Conservation (phyloP, 2,797 vertebrate species). For the Echiichthys vipera region DNA sequence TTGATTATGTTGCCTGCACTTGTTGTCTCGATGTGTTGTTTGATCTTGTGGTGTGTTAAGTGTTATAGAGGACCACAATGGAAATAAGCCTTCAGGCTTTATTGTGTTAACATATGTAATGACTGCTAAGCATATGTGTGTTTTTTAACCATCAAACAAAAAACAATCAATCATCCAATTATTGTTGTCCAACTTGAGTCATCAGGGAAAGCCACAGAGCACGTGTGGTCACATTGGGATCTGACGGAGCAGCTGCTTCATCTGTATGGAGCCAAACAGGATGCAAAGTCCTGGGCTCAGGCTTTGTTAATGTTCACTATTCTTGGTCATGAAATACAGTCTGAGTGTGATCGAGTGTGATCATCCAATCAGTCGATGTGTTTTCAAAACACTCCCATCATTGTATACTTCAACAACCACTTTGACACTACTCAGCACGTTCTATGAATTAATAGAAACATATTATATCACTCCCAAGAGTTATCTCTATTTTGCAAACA, state of each 20-base stretch:
- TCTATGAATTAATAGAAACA: background rate
- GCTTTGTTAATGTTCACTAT: conserved; percentile 28
- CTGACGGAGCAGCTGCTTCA: conserved; percentile 37
- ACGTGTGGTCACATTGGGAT: conserved; percentile 31
- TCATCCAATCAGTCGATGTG: background rate
- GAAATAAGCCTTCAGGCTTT: too few species aligned
- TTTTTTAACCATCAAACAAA: too few species aligned
- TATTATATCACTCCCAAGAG: background rate
- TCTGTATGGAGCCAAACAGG: conserved; percentile 46
- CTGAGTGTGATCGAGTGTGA: background rate
- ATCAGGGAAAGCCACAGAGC: conserved; percentile 11
- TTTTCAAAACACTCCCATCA: background rate
- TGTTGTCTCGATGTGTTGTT: too few species aligned
- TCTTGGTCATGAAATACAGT: background rate
- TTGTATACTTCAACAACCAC: background rate
- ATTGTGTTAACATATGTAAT: too few species aligned
- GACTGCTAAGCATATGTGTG: too few species aligned
- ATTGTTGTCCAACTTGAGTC: conserved; percentile 9
- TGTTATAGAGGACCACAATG: too few species aligned
- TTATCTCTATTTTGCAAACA: background rate
- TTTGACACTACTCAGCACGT: background rate
- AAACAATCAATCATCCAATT: too few species aligned
- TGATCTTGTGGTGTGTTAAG: too few species aligned
- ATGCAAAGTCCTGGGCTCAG: conserved; percentile 4
- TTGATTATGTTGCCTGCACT: too few species aligned